Evolutionary conservation across 2,888 invertebrate genomes (phyloP).

Genomic region (Caenorhabditis imperialis): DNA sequence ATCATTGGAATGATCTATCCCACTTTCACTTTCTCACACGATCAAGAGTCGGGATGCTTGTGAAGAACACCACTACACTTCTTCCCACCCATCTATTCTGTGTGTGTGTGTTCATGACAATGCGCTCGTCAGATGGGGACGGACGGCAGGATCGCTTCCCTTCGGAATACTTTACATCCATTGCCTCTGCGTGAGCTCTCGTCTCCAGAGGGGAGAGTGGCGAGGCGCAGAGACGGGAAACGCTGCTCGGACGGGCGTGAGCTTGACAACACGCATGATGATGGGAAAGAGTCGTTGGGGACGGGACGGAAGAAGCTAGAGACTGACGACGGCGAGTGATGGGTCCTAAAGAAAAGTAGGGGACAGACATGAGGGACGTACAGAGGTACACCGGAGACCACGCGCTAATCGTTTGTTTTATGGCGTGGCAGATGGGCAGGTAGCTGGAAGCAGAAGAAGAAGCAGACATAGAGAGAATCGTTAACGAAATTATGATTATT

Average conservation of each 20-base stretch:
- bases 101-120: slow-evolving; percentile 18
- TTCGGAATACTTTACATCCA: slow-evolving; percentile 47
- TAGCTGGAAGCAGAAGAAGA: not conserved
- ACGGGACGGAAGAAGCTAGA: too few species aligned
- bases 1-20: not conserved
- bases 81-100: not conserved
- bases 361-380: too few species aligned
- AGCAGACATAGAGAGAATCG: too few species aligned
- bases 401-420: too few species aligned
- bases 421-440: slow-evolving; percentile 7
- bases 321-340: too few species aligned
- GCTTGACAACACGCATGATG: slow-evolving; percentile 53
- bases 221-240: slow-evolving; percentile 42
- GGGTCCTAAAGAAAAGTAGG: too few species aligned
- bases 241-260: slow-evolving; percentile 46
- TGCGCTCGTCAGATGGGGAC: slow-evolving; percentile 10
- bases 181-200: slow-evolving; percentile 19
- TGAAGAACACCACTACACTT: not conserved
- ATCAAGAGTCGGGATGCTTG: not conserved
- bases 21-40: slow-evolving; percentile 8
- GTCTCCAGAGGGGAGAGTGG: slow-evolving; percentile 12
- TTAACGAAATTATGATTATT: too few species aligned
- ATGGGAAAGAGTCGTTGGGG: slow-evolving; percentile 36
- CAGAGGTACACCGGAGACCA: too few species aligned
- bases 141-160: slow-evolving; percentile 29